These are phyloP conservation scores for Orientallactaga bullata DNA, from an alignment of 2,113 vertebrate genomes.

Conservation along the genomic window DNA sequence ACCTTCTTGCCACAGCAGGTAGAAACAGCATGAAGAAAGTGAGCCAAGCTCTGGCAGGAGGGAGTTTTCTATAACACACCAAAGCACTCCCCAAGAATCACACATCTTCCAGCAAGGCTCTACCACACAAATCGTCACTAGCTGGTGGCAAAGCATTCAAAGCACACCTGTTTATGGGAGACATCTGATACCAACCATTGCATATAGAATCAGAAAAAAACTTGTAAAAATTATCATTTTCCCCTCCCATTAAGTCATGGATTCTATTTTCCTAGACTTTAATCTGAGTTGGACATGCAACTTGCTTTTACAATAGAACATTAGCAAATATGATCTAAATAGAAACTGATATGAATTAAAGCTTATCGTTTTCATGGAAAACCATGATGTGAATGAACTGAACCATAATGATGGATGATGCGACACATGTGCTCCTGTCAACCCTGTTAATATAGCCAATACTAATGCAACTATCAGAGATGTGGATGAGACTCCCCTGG, in stretches of 20 bases:
- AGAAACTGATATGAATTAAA: background rate
- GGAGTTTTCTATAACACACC: too few species aligned
- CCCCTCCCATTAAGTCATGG: background rate
- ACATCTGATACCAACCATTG: too few species aligned
- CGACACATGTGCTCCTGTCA: background rate
- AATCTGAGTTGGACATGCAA: background rate
- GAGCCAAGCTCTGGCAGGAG: too few species aligned
- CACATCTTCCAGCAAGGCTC: too few species aligned
- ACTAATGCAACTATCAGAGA: background rate
- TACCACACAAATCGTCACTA: too few species aligned
- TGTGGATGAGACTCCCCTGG: background rate
- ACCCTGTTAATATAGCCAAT: background rate
- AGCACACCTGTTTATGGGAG: too few species aligned
- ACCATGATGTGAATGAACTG: background rate
- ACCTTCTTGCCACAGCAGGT: too few species aligned
- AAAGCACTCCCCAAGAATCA: too few species aligned
- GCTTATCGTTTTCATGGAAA: background rate
- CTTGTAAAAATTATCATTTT: background rate
- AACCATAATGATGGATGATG: background rate
- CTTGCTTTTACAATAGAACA: background rate
- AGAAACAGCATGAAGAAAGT: too few species aligned
- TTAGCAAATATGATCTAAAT: background rate
- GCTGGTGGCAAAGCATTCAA: too few species aligned
- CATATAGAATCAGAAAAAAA: too few species aligned
- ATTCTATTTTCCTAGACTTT: constrained; percentile 30